Conservation (phyloP, 2,113 vertebrate species). For the Dipodomys stephensi region DNA sequence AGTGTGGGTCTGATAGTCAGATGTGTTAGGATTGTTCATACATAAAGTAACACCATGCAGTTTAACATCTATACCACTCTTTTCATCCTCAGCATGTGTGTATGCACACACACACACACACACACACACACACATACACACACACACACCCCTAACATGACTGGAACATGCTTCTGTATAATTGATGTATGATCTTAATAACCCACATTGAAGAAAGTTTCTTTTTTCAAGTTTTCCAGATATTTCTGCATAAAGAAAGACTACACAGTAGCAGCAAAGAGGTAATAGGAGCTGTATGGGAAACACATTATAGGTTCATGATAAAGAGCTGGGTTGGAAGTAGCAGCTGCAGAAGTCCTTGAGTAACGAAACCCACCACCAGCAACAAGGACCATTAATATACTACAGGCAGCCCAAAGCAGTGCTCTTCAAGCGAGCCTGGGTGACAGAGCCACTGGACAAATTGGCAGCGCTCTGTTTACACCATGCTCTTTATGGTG, state of each 20-base stretch:
- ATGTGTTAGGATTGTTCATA: neutral
- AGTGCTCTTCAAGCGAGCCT: neutral
- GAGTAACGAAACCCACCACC: neutral
- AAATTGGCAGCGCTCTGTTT: neutral
- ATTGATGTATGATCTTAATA: neutral
- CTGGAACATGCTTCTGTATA: neutral
- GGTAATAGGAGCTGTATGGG: neutral
- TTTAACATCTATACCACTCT: neutral
- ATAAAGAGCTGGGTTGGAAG: neutral
- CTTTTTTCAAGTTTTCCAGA: neutral
- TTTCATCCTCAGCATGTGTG: neutral
- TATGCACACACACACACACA: too few species aligned
- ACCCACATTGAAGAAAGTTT: neutral
- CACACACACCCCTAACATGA: neutral
- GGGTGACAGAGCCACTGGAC: neutral
- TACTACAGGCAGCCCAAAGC: neutral
- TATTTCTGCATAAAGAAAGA: neutral
- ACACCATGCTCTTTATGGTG: neutral
- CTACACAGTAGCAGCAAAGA: neutral
- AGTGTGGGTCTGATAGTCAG: neutral
- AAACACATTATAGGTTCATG: neutral
- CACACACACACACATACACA: neutral
- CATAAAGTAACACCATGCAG: neutral
- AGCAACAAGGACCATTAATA: neutral
- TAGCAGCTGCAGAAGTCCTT: neutral